Conservation (phyloP, 2,888 invertebrate genomes). For the Liopterus haemorrhoidalis region DNA sequence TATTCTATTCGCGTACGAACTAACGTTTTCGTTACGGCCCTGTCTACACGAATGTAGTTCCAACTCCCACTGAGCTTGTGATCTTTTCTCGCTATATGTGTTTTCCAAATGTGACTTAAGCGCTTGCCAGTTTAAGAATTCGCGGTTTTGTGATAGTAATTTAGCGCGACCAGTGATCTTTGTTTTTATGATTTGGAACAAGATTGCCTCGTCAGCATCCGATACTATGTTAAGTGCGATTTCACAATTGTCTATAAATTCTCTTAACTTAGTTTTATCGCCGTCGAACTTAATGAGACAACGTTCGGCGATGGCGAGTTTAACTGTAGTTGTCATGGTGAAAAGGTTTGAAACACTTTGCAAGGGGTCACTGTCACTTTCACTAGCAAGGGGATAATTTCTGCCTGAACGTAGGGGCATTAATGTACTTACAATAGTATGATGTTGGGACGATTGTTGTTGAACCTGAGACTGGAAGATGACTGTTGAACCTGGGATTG, state of each 20-base stretch:
- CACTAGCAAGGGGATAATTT: too few species aligned
- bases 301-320: slow-evolving; percentile 23
- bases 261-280: slow-evolving; percentile 15
- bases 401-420: too few species aligned
- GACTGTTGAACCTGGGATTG: too few species aligned
- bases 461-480: too few species aligned
- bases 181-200: slow-evolving; percentile 26
- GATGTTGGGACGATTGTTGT: too few species aligned
- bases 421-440: too few species aligned
- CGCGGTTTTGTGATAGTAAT: slow-evolving; percentile 19
- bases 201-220: slow-evolving; percentile 6
- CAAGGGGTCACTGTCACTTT: too few species aligned
- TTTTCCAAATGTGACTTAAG: slow-evolving; percentile 22
- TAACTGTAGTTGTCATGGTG: slow-evolving; percentile 7
- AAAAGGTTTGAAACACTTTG: too few species aligned
- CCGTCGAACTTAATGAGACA: slow-evolving; percentile 22
- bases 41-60: slow-evolving; percentile 26
- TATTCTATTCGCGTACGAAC: slow-evolving; percentile 20
- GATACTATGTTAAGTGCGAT: slow-evolving; percentile 16
- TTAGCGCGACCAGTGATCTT: slow-evolving; percentile 23
- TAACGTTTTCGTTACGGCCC: slow-evolving; percentile 20
- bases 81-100: slow-evolving; percentile 23
- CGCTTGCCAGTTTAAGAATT: slow-evolving; percentile 22
- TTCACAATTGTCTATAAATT: slow-evolving; percentile 25
- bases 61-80: slow-evolving; percentile 26